phyloP scores from a whole-genome alignment of 2,797 vertebrate species.

The Strix occidentalis region DNA sequence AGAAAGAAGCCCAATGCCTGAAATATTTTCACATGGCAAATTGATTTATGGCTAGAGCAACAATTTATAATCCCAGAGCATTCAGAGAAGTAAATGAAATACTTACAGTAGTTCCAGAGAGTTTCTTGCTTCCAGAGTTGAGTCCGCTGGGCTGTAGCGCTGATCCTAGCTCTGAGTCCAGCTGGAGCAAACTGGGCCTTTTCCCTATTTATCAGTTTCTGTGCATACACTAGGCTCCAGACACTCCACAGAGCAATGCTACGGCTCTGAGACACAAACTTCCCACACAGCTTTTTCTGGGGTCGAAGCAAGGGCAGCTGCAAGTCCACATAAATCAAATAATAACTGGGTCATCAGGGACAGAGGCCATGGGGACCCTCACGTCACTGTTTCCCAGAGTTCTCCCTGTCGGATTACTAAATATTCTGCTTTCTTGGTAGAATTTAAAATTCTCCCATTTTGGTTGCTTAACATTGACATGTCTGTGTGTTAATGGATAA shows the following conservation, averaged over 20 bases:
- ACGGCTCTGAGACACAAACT: constrained; percentile 72
- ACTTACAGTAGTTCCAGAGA: constrained; percentile 49
- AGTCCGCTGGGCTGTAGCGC: background rate
- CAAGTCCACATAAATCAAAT: constrained; percentile 79
- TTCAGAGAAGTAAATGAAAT: constrained; percentile 21
- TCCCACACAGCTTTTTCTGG: constrained; percentile 75
- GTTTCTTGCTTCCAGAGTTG: background rate
- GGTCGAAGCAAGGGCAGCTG: constrained; percentile 79
- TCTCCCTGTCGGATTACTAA: constrained; percentile 51
- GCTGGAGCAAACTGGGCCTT: constrained; percentile 58
- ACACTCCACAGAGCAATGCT: constrained; percentile 73
- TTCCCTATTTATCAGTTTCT: constrained; percentile 73
- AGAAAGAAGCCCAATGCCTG: background rate
- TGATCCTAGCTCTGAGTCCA: constrained; percentile 24
- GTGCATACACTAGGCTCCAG: constrained; percentile 68
- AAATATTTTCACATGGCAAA: background rate
- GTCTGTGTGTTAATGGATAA: background rate
- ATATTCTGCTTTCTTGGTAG: constrained; percentile 40
- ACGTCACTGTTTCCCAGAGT: constrained; percentile 71
- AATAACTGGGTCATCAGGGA: constrained; percentile 75
- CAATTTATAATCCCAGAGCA: background rate
- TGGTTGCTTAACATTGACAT: background rate
- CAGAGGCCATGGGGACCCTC: constrained; percentile 69
- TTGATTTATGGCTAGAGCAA: background rate
- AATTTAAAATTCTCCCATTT: constrained; percentile 31